These are phyloP conservation scores for Crypturellus undulatus DNA, from an alignment of 2,113 vertebrate species.

Conservation along the genomic window DNA sequence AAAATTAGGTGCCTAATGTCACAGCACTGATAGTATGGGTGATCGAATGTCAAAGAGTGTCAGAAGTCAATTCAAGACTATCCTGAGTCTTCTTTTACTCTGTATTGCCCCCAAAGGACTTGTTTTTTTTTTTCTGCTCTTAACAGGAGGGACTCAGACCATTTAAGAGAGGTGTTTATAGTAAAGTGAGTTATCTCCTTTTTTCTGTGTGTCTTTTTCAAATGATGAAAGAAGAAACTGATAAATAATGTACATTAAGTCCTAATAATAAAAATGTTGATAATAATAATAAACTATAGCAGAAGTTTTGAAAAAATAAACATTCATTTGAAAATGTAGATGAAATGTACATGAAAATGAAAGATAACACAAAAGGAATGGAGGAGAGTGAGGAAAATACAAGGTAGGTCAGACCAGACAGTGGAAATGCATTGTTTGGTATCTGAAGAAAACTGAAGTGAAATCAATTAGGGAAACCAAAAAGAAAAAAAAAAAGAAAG, in stretches of 20 bases:
- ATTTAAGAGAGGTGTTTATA: background rate
- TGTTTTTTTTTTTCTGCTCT: background rate
- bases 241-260: accelerated
- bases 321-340: background rate
- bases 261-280: background rate
- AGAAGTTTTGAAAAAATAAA: background rate
- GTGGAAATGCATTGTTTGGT: background rate
- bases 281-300: background rate
- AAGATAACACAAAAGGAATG: background rate
- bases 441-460: background rate
- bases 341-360: background rate
- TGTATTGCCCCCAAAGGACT: background rate
- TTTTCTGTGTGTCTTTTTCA: background rate
- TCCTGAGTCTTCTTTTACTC: background rate
- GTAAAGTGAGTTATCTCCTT: background rate
- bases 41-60: background rate
- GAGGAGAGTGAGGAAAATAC: background rate
- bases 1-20: background rate
- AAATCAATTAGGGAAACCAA: background rate
- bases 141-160: background rate
- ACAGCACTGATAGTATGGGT: background rate
- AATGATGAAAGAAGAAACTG: background rate
- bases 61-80: background rate
- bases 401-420: background rate
- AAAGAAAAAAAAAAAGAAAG: background rate